A percentile compares a stretch with the other conserved stretches of the same genome.
Evolutionary conservation across 2,888 invertebrate species (phyloP).

Genomic region (Chironomus riparius): DNA sequence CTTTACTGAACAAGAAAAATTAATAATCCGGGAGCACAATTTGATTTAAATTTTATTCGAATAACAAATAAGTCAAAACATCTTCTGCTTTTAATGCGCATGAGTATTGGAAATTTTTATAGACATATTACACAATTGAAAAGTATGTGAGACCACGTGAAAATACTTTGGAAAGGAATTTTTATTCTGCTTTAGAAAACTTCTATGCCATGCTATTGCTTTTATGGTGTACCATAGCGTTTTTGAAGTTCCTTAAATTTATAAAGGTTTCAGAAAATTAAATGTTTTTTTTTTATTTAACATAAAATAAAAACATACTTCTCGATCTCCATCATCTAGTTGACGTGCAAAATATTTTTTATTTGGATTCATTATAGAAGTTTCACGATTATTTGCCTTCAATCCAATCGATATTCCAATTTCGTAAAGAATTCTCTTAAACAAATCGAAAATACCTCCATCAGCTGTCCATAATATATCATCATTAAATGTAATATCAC

Average conservation of each 20-base stretch:
- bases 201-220: not conserved
- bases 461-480: not conserved
- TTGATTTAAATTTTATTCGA: too few species aligned
- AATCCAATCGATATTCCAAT: not conserved
- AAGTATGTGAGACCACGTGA: too few species aligned
- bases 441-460: not conserved
- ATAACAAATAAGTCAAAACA: too few species aligned
- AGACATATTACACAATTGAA: too few species aligned
- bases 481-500: not conserved
- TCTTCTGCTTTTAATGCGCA: too few species aligned
- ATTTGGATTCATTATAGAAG: not conserved
- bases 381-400: not conserved
- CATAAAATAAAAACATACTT: not conserved
- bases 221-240: not conserved
- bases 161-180: not conserved
- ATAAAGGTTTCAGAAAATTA: not conserved
- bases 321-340: not conserved
- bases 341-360: not conserved
- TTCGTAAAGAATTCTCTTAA: not conserved
- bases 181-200: not conserved
- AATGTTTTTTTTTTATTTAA: not conserved
- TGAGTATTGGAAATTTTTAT: too few species aligned
- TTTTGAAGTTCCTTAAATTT: not conserved
- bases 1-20: too few species aligned
- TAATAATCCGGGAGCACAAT: too few species aligned